Evolutionary conservation across 2,888 invertebrate genomes (phyloP), one percentile per base, ranked within the genome.

Genomic region (Hirudinaria manillensis): DNA sequence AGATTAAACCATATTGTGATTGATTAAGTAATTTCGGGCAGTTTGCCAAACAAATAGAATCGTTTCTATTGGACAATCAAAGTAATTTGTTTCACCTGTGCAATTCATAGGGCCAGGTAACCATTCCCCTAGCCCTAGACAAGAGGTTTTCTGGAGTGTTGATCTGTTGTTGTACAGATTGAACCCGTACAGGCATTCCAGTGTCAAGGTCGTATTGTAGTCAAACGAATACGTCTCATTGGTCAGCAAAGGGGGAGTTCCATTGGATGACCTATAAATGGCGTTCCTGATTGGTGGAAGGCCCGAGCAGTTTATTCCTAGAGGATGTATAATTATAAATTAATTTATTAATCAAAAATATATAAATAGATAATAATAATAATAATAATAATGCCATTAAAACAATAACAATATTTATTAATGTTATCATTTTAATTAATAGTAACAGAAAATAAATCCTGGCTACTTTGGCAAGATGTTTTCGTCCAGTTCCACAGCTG

Each of bases 41-140:
- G n/a, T n/a, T n/a, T 45, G 45, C 45, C 16, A 45, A 6, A 45
- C 16, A 45, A 45, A 45, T 45, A 16, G 45, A 10, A 3, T 16
- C 16, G 13, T 27, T 29, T n/a, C 24, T 10, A 3, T 7, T 27
- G 61, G 27, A 6, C 13, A 10, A 61, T 10, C 3, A n/a, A n/a
- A n/a, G n/a, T n/a, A n/a, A n/a, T n/a, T 10, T 10, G 16, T 16
- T 45, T 45, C 10, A 73, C 73, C 73, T n/a, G 38, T 73, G 27
- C 73, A 73, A 45, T 36, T 65, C 6, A 61, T 24, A 3, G 65
- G 73, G 16, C 0, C 3, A n/a, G 65, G 73, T n/a, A 38, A 4
- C 73, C 73, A 73, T 16, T 61, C 61, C 34, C 73, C 73, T 6
- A 73, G 65, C 1, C 24, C n/a, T 10, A 36, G 24, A 24, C 73